Percentiles rank a stretch among this genome's conserved stretches.
Conservation (phyloP, 2,888 invertebrate species). For the Sarcophaga subvicina region DNA sequence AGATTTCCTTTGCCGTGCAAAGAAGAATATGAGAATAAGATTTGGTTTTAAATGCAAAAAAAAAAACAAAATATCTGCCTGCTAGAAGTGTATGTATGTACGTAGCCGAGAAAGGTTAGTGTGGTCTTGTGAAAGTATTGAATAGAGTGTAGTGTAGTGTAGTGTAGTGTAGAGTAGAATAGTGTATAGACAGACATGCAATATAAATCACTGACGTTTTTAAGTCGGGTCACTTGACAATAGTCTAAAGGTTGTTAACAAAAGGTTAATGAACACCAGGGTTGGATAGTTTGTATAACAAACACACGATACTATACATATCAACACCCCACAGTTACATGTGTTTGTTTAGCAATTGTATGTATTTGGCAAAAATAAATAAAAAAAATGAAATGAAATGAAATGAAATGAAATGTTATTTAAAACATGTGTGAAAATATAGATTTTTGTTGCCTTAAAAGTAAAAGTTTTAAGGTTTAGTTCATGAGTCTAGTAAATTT, state of each 20-base stretch:
- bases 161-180: neutral
- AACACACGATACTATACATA: neutral
- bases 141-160: neutral
- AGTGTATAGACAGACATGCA: slow-evolving; percentile 37
- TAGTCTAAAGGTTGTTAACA: slow-evolving; percentile 54
- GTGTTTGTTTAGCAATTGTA: slow-evolving; percentile 17
- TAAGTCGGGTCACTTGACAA: slow-evolving; percentile 61
- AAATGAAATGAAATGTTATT: slow-evolving; percentile 18
- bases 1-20: neutral
- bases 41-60: slow-evolving; percentile 21
- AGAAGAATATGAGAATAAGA: neutral
- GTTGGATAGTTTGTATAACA: slow-evolving; percentile 33
- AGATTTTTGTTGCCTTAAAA: neutral
- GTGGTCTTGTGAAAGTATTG: slow-evolving; percentile 40
- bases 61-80: neutral
- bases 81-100: neutral
- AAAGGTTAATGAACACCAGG: slow-evolving; percentile 66
- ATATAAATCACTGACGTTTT: slow-evolving; percentile 63
- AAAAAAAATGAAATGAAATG: neutral
- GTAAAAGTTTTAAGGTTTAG: neutral
- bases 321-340: neutral
- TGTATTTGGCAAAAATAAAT: neutral
- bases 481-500: too few species aligned
- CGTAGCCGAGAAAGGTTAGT: slow-evolving; percentile 36
- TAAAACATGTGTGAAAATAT: slow-evolving; percentile 60